Evolutionary conservation across 1,140 invertebrate genomes (phyloP), one percentile per base, ranked within the genome.

Genomic region (Hylaeus anthracinus): DNA sequence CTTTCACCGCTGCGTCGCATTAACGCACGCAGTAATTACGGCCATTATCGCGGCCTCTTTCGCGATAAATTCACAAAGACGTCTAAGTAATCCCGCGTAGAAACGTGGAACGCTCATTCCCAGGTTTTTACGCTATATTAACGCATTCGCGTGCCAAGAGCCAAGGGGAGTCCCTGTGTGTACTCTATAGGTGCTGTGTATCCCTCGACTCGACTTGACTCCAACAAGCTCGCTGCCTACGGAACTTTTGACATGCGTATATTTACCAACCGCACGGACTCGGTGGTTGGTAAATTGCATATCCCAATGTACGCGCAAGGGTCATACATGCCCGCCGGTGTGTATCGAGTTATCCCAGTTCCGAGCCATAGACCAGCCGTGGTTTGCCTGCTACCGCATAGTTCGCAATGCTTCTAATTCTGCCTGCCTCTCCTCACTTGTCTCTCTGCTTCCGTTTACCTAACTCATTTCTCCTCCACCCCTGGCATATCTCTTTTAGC

Each of bases 261-360:
- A 86, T 86, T 86, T 86, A 85, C 79, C 58, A 78, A 82, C 66
- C 66, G 81, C 64, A 51, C 61, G 51, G 79, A 66, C 63, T 74
- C 75, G 80, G 81, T 61, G 82, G 82, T 87, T 72, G 76, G 84
- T 77, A 88, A 86, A 88, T 88, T 84, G 75, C 84, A 66, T 84
- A 88, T 88, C 75, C 77, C 66, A 85, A 85, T 85, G 81, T 83
- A 77, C 65, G 72, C 45, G 70, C 64, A 48, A 53, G 55, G 45
- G 69, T 66, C 43, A 48, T 73, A 76, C 58, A 45, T 75, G 72
- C 26, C 55, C 65, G 67, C 64, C 73, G 64, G 79, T 80, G 80
- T 85, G 78, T 88, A 86, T 88, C 86, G 74, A 81, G 82, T 87
- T 87, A 88, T 88, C 86, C 80, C 73, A 87, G 83, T 88, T 85